phyloP scores from a whole-genome alignment of 2,113 vertebrate species.

The Nothoprocta pentlandii region DNA sequence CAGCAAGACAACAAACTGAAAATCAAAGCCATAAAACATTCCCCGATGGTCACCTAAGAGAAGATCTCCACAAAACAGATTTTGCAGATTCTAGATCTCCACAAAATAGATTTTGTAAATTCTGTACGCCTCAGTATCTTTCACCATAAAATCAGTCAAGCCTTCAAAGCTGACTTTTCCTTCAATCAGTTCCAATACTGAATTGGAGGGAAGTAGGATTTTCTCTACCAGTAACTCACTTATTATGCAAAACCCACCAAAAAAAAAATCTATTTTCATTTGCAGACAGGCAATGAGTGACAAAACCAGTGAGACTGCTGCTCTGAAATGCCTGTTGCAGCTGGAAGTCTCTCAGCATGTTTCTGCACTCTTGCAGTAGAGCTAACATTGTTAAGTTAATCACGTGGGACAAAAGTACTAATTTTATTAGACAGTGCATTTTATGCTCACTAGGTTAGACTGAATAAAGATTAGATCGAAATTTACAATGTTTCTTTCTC shows the following conservation, averaged over 20 bases:
- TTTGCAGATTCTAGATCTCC: not conserved
- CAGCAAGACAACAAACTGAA: not conserved
- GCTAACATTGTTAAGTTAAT: not conserved
- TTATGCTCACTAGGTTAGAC: not conserved
- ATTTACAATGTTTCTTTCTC: not conserved
- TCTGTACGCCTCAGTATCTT: not conserved
- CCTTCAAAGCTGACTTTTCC: not conserved
- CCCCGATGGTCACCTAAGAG: not conserved
- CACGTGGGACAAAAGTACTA: not conserved
- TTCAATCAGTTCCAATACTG: not conserved
- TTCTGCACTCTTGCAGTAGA: not conserved
- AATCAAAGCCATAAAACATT: not conserved
- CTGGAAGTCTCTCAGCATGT: not conserved
- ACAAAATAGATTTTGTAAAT: not conserved
- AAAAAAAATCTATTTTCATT: not conserved
- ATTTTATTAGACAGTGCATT: not conserved
- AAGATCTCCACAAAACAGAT: not conserved
- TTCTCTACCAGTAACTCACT: not conserved
- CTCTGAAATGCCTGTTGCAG: not conserved
- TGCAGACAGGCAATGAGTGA: not conserved
- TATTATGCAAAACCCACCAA: not conserved
- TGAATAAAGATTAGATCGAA: not conserved
- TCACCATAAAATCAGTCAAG: not conserved
- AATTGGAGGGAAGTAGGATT: not conserved
- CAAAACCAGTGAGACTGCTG: not conserved